Evolutionary conservation across 2,888 invertebrate species (phyloP), one percentile per base, ranked within the genome.

Genomic region (Dryobota labecula): DNA sequence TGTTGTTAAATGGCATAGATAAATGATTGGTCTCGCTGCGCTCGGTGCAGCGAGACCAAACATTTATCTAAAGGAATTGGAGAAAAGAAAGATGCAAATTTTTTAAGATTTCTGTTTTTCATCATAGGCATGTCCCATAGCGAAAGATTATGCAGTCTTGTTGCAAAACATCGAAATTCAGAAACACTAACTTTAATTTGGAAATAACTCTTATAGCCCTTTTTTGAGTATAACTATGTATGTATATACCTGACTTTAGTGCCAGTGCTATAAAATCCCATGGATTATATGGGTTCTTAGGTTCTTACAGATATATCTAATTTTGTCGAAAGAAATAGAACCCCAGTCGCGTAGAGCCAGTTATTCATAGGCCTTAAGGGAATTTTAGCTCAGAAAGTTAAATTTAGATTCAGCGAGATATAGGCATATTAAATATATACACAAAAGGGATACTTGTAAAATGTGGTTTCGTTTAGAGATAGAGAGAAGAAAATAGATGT

Each of bases 341-440:
- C 62, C 56, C 71, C 47, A 70, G 73, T 65, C 60, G 62, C 71
- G 64, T 69, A 64, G 63, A 58, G 30, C 61, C 73, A 65, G 73
- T 79, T 79, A 82, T 76, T 82, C 80, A 79, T 72, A 72, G 76
- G 70, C 53, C 80, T 76, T 71, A 43, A 49, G 76, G 79, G 77
- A 82, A 78, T 83, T 70, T 73, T 51, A 76, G 36, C 57, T 70
- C 61, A 49, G 38, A 82, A 82, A 78, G 75, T 83, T 78, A 67
- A 79, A 79, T 71, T 83, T 73, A 72, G 67, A 57, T 79, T 75
- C 65, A 71, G 49, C 73, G 72, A 70, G 9, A 66, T 70, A 67
- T 47, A 61, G 41, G 43, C 68, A 70, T 53, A 71, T 20, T 7
- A 33, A 68, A 72, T 67, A 43, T 63, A 49, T 65, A 80, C 56